A percentile compares a stretch with the other conserved stretches of the same genome.
Evolutionary conservation across 2,113 vertebrate genomes (phyloP).

Genomic region (Phalacrocorax carbo): DNA sequence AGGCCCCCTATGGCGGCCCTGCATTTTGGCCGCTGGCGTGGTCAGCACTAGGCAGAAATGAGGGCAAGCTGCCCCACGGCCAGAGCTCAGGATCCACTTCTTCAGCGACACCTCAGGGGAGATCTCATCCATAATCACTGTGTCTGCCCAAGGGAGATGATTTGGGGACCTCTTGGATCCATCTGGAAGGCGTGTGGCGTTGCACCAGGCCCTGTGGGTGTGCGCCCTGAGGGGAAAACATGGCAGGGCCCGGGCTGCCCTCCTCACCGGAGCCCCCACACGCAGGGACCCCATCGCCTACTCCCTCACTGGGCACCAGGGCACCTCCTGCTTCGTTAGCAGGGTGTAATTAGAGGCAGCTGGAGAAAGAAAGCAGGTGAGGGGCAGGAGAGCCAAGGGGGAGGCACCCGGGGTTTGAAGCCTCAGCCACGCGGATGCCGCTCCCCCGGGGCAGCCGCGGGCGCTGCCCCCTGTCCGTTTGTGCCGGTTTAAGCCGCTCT

Average conservation of each 20-base stretch:
- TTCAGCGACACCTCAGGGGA: neutral
- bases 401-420: neutral
- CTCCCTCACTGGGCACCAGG: neutral
- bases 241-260: fast-evolving
- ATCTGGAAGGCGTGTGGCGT: no score
- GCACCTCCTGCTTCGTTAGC: neutral
- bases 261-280: neutral
- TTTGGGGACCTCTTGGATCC: neutral
- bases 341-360: no score
- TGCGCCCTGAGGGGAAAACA: fast-evolving
- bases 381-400: no score
- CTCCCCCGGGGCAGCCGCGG: no score
- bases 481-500: neutral
- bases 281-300: no score
- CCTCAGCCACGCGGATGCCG: neutral
- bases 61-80: neutral
- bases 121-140: fast-evolving
- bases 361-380: neutral
- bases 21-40: fast-evolving
- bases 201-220: fast-evolving
- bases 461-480: neutral
- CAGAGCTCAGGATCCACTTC: neutral
- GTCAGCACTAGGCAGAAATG: neutral
- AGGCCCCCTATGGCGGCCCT: fast-evolving
- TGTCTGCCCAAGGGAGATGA: fast-evolving